Evolutionary conservation across 2,113 vertebrate species (phyloP).

Genomic region (Nicator chloris): DNA sequence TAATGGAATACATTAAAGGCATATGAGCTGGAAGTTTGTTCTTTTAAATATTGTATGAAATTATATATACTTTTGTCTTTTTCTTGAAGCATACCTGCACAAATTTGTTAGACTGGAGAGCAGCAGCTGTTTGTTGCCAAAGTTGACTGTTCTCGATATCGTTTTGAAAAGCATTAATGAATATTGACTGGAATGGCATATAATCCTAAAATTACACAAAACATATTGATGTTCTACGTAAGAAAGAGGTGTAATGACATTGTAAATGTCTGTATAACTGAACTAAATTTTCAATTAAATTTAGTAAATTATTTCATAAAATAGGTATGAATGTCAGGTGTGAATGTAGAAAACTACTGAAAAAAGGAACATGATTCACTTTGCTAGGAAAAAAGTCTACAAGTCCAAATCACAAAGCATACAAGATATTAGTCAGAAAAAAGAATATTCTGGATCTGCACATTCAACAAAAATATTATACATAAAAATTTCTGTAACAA

Average conservation of each 20-base stretch:
- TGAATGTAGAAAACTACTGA: neutral
- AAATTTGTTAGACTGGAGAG: constrained; percentile 94
- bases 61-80: neutral
- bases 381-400: neutral
- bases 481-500: neutral
- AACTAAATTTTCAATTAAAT: neutral
- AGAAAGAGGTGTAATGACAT: neutral
- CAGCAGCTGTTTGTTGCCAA: constrained; percentile 84
- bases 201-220: constrained; percentile 79
- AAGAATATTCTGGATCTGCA: neutral
- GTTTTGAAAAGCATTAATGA: constrained; percentile 86
- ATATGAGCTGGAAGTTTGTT: neutral
- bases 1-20: neutral
- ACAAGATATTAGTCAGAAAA: neutral
- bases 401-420: neutral
- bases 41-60: neutral
- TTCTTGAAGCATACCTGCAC: constrained; percentile 81
- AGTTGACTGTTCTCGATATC: constrained; percentile 89
- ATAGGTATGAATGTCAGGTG: neutral
- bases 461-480: neutral
- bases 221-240: neutral
- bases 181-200: constrained; percentile 93
- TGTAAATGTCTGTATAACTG: neutral
- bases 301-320: neutral
- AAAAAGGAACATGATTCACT: no score